Conservation (phyloP, 2,888 invertebrate species). For the Eledona agricola region DNA sequence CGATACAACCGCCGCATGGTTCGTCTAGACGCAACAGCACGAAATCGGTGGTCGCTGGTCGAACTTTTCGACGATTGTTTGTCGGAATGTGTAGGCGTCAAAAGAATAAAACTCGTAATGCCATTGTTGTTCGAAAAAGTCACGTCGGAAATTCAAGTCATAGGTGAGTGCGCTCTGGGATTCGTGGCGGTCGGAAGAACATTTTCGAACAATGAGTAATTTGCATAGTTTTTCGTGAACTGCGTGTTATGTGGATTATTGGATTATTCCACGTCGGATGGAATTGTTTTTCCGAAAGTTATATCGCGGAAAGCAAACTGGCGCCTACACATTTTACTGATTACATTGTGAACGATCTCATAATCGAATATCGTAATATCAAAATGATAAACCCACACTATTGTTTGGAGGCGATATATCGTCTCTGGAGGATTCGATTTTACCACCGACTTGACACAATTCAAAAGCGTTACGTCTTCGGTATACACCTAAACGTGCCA, state of each 20-base stretch:
- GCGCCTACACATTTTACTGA: conserved; percentile 20
- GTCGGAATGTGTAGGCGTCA: conserved; percentile 5
- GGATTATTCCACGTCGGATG: too few species aligned
- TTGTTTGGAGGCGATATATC: too few species aligned
- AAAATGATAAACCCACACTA: conserved; percentile 13
- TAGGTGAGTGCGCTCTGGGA: conserved; percentile 28
- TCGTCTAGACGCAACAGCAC: conserved; percentile 14
- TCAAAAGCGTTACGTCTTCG: too few species aligned
- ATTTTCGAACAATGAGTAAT: conserved; percentile 30
- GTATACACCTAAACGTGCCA: too few species aligned
- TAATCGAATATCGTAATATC: conserved; percentile 10
- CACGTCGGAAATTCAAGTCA: conserved; percentile 22
- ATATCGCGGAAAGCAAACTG: conserved; percentile 15
- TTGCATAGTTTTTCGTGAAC: conserved; percentile 29
- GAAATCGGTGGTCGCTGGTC: conserved; percentile 4
- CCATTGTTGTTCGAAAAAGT: conserved; percentile 24
- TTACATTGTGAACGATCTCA: conserved; percentile 15
- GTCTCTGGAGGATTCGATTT: too few species aligned
- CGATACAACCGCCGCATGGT: conserved; percentile 16
- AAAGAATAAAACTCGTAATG: conserved; percentile 1
- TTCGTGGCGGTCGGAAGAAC: conserved; percentile 15
- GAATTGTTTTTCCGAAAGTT: conserved; percentile 4
- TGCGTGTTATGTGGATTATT: too few species aligned
- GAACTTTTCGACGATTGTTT: conserved; percentile 1
- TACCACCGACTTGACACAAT: too few species aligned